Base-by-base conservation (phyloP, 2,797 vertebrate genomes). In the Xenentodon cancila region DNA sequence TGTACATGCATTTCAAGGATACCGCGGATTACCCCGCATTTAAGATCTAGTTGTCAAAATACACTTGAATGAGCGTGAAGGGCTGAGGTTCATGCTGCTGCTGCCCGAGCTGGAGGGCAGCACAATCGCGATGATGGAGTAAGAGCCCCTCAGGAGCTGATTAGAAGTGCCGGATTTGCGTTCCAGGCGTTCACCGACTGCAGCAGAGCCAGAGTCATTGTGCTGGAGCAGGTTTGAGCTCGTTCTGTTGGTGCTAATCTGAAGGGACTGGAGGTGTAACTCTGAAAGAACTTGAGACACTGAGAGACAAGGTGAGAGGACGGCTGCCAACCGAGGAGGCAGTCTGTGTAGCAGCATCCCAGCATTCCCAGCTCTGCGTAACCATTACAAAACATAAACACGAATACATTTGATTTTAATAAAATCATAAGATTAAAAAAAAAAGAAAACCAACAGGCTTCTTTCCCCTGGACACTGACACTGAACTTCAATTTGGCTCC, bases 11-110 rank as follows among this genome's bases (percentile, higher is more conserved):
- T 8, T 30, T 30, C 30, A 30, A 30, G 5, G 30, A 30, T 8
- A 6, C 30, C 7, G 7, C 30, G 30, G 30, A 30, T 30, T 30
- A 30, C 18, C 18, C 3, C 17, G n/a, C 42, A 51, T 53, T 68
- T 40, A 64, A 63, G 59, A 54, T 27, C 4, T 27, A 30, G 44
- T 48, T 68, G 76, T 74, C 46, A 40, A 43, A 63, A 59, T 59
- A 68, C 30, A 74, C 50, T 53, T 12, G 17, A 62, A 53, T 7
- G 40, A 54, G 37, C 27, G 21, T 34, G 15, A 40, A 0, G 37
- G 51, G 49, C 46, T 62, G 42, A 56, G 50, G 25, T 42, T 48
- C 7, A 17, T 0, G 20, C 42, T 49, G 55, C 30, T 30, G 30
- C 30, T 5, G 30, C 30, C 5, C 7, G n/a, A 27, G 48, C 21